Evolutionary conservation across 2,797 vertebrate genomes (phyloP), one percentile per base, ranked within the genome.

Genomic region (Enteromius afrohamiltoni): DNA sequence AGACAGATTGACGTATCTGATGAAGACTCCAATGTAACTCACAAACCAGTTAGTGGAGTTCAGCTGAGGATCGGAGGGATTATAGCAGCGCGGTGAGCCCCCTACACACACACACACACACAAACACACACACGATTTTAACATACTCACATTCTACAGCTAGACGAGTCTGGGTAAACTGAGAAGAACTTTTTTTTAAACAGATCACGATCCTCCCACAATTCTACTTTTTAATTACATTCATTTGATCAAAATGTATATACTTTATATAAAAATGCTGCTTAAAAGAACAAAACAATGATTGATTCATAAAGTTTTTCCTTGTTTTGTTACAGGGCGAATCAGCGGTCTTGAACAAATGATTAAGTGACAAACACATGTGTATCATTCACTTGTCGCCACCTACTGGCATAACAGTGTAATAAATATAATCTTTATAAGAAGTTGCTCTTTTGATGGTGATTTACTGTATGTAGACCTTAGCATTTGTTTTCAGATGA

Each of bases 41-140:
- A 79, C 88, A 86, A 94, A 93, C 93, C 93, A 95, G 76, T 91
- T 82, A 0, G 90, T 92, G 16, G 93, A 93, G 82, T 92, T 94
- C 0, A 93, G 86, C 51, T 88, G 83, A 77, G 89, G 76, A 77
- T 93, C 86, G 29, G 37, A 89, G 76, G 91, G 51, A 60, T 89
- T 83, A 77, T 90, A 94, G 64, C 94, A 94, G 73, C 86, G 91
- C n/a, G 83, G 82, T 64, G 70, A 83, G 83, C 88, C 87, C n/a
- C 83, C 94, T 94, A 37, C 21, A 42, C 42, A 37, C 68, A 77
- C 11, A 82, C 70, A 81, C 49, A 79, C 76, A 82, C 10, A 23
- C 9, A 55, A n/a, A 23, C 55, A 58, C 53, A 58, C 21, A 23
- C 51, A 69, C 9, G 19, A 14, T 14, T 29, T 6, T 29, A 62